Evolutionary conservation across 2,113 vertebrate genomes (phyloP), one percentile per base, ranked within the genome.

Genomic region (Oceanodroma tethys): DNA sequence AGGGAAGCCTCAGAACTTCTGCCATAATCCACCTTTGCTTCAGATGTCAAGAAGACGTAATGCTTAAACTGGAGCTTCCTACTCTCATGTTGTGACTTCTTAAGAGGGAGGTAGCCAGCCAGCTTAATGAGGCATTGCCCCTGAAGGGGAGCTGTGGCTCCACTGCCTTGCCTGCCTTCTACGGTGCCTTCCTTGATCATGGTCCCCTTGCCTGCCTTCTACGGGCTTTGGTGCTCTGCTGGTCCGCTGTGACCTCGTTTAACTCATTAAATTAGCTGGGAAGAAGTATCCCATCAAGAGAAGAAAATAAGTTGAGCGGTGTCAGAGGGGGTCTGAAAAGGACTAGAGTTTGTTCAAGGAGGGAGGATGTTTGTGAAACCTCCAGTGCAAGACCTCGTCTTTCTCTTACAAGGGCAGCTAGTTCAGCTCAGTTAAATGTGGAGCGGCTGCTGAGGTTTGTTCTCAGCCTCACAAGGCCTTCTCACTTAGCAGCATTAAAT

Each of bases 71-170:
- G 36, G 53, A 82, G 32, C n/a, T 87, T 84, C 26, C 13, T 81
- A 0, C 13, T 42, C 0, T 15, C 6, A 22, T 40, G 11, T 45
- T 68, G 4, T 59, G 55, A 43, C 29, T 68, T 60, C 20, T 58
- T 67, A 27, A 50, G 34, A 52, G 26, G 7, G 20, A 86, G 29
- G 30, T 27, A 32, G 42, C 25, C 60, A 58, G 42, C 34, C 20
- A 40, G 10, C 22, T 38, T 56, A 40, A 36, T 17, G 43, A 79
- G 56, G 40, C 45, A 7, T 36, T 81, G 36, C 3, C 36, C 6
- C 17, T 67, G 50, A 16, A 76, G 7, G 7, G 34, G 17, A 88
- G n/a, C n/a, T 63, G 29, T 63, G 25, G 7, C 26, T 89, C 18
- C 29, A 27, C 32, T 83, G 20, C 36, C 22, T 71, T 58, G n/a